Evolutionary conservation across 2,113 vertebrate genomes (phyloP), one percentile per base, ranked within the genome.

Genomic region (Heterochromis multidens): DNA sequence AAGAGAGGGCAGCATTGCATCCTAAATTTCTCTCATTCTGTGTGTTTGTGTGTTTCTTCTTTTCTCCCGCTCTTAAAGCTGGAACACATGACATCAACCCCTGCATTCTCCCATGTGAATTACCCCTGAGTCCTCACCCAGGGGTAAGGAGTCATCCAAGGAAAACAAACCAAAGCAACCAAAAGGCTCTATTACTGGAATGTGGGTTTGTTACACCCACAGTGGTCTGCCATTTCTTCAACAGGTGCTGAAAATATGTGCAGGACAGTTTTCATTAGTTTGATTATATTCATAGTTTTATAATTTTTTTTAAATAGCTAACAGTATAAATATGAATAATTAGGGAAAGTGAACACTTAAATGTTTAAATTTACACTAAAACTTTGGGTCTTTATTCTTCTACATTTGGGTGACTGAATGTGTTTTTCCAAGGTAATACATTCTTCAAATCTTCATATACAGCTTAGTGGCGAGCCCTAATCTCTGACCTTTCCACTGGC

Each of bases 161-260:
- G 85, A 94, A 94, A 95, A 94, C 93, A 94, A 94, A 94, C 92
- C 92, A 82, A 85, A 82, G 92, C 81, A 90, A 95, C 94, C 90
- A 82, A 93, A 87, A 67, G 87, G 35, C 89, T 93, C 93, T 94
- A 93, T 95, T 92, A 92, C 87, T 92, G 93, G 94, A 94, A 90
- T 84, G 92, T 90, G 93, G 92, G 67, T 91, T 92, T 89, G 91
- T 86, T 87, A 89, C 92, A 87, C 93, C 95, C 92, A 91, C 91
- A 87, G 43, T 52, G 84, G 81, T 70, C 87, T 23, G 84, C 78
- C 91, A 70, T 91, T 84, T 88, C 88, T 21, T 81, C 92, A 89
- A 87, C 94, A 95, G 94, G 95, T 95, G 94, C 89, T 91, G 83
- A 58, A 83, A 93, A 92, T 85, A 88, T 91, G 91, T 82, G 86